phyloP scores from a whole-genome alignment of 37 sponge, comb jelly and placozoan genomes.

The Aphrocallistes beatrix region DNA sequence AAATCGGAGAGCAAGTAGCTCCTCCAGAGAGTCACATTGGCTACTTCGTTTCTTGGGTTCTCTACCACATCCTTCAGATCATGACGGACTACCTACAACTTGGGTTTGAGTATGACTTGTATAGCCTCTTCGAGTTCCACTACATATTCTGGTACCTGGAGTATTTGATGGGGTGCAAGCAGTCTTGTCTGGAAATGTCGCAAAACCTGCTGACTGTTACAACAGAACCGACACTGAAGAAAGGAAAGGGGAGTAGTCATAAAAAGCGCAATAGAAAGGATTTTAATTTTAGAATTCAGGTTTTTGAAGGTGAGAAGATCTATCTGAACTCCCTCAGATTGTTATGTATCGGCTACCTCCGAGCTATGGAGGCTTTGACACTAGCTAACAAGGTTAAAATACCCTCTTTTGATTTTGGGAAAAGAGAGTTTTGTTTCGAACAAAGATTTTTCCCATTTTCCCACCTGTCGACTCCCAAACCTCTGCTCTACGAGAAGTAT shows the following conservation, averaged over 20 bases:
- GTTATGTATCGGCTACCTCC: constrained; percentile 49
- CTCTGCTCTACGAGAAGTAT: constrained; percentile 51
- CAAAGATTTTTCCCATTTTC: constrained; percentile 65
- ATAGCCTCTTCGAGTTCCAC: constrained; percentile 73
- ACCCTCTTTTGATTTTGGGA: constrained; percentile 36
- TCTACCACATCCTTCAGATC: constrained; percentile 45
- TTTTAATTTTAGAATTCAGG: constrained; percentile 27
- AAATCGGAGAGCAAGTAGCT: constrained; percentile 33
- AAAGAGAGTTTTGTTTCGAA: constrained; percentile 40
- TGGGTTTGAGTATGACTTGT: constrained; percentile 80
- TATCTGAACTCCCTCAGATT: constrained; percentile 36
- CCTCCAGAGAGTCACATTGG: constrained; percentile 46
- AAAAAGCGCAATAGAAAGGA: constrained; percentile 45
- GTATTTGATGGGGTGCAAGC: constrained; percentile 69
- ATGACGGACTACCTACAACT: constrained; percentile 74
- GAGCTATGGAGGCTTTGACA: constrained; percentile 46
- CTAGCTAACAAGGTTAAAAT: constrained; percentile 37
- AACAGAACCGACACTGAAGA: not conserved
- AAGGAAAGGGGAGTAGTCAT: constrained; percentile 42
- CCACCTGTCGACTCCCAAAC: constrained; percentile 53
- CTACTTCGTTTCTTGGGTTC: constrained; percentile 53
- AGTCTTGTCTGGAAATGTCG: constrained; percentile 46
- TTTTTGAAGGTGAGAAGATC: constrained; percentile 41
- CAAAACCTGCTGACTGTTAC: constrained; percentile 29
- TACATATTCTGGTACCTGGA: constrained; percentile 92